Evolutionary conservation across 2,113 vertebrate genomes (phyloP).

Genomic region (Willisornis vidua): DNA sequence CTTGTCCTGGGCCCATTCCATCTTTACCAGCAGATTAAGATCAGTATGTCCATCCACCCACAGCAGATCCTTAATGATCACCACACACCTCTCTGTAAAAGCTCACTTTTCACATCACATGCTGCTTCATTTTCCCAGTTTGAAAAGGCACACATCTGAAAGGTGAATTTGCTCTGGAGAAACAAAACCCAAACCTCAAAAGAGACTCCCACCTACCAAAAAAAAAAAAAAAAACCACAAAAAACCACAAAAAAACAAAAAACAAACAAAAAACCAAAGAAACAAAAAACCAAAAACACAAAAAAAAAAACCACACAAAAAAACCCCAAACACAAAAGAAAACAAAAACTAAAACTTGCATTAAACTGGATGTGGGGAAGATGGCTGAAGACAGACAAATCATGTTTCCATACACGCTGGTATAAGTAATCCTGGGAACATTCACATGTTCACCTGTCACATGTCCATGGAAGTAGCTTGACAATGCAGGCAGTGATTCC

Average conservation of each 20-base stretch:
- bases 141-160: neutral
- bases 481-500: neutral
- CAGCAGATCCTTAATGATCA: neutral
- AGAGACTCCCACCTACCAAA: accelerated
- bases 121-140: neutral
- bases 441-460: neutral
- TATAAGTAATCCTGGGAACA: neutral
- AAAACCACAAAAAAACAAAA: too few species aligned
- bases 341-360: too few species aligned
- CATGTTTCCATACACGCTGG: neutral
- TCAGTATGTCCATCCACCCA: neutral
- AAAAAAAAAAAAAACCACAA: too few species aligned
- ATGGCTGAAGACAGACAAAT: neutral
- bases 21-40: neutral
- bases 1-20: neutral
- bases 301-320: too few species aligned
- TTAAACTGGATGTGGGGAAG: neutral
- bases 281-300: too few species aligned
- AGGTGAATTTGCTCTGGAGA: neutral
- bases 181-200: neutral
- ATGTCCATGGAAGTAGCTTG: neutral
- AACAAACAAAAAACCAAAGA: too few species aligned
- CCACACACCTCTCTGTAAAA: neutral
- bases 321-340: too few species aligned
- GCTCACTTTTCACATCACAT: neutral